Evolutionary conservation across 2,113 vertebrate species (phyloP).

Genomic region (Ammospiza caudacuta): DNA sequence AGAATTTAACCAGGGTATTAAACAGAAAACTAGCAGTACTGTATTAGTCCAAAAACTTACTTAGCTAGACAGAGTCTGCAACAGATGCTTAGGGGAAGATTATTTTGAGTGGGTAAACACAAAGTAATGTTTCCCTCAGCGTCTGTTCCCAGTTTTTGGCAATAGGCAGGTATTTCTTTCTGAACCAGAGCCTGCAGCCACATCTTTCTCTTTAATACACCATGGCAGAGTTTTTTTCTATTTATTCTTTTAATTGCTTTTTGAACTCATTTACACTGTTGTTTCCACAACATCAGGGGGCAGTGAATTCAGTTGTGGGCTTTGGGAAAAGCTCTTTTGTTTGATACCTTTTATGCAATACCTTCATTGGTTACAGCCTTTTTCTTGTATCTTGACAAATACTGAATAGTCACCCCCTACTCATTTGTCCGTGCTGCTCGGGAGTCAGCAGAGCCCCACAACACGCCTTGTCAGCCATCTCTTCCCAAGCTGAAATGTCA

Average conservation of each 20-base stretch:
- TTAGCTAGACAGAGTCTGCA: background rate
- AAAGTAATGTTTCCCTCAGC: background rate
- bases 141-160: constrained; percentile 6
- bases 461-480: background rate
- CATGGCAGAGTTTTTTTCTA: background rate
- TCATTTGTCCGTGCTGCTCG: background rate
- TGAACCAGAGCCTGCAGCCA: constrained; percentile 5
- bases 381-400: constrained; percentile 30
- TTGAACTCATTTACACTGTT: constrained; percentile 43
- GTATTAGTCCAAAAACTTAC: background rate
- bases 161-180: constrained; percentile 26
- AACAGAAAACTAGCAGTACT: background rate
- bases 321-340: constrained; percentile 26
- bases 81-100: background rate
- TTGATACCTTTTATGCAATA: constrained; percentile 32
- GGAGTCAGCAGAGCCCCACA: background rate
- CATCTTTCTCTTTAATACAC: constrained; percentile 42
- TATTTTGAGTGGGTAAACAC: constrained; percentile 28
- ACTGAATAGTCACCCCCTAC: background rate
- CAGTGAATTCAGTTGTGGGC: background rate
- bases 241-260: constrained; percentile 54
- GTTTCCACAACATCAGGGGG: constrained; percentile 27
- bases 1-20: background rate
- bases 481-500: background rate
- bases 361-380: constrained; percentile 22